Evolutionary conservation across 2,888 invertebrate genomes (phyloP).

Genomic region (Scaptodrosophila latifasciaeformis): DNA sequence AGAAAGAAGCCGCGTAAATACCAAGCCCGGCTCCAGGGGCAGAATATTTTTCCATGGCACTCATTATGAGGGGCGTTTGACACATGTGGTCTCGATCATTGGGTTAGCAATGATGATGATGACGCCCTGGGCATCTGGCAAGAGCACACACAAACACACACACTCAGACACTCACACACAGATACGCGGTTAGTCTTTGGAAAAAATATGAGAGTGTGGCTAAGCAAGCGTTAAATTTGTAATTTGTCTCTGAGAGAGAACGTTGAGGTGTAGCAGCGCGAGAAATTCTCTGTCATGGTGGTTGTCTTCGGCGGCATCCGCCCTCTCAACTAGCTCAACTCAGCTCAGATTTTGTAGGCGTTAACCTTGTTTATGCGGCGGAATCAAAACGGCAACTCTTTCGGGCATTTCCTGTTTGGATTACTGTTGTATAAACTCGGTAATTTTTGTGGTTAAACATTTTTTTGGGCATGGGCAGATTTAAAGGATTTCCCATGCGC

Average conservation of each 20-base stretch:
- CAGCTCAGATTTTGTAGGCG: constrained; percentile 59
- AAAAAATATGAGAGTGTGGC: no score
- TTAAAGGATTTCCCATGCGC: constrained; percentile 58
- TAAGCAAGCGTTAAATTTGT: constrained; percentile 53
- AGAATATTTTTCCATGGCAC: constrained; percentile 7
- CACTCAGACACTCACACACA: constrained; percentile 3
- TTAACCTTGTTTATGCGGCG: constrained; percentile 64
- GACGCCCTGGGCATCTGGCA: constrained; percentile 52
- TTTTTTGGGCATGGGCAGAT: constrained; percentile 34
- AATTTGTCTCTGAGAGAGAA: constrained; percentile 21
- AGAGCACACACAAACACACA: constrained; percentile 6
- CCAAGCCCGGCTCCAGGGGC: no score
- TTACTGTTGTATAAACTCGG: constrained; percentile 63
- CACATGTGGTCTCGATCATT: constrained; percentile 46
- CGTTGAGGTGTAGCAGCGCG: neutral
- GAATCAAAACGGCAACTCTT: constrained; percentile 61
- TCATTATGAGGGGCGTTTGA: constrained; percentile 63
- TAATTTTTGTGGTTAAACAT: constrained; percentile 54
- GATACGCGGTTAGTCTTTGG: no score
- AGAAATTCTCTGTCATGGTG: no score
- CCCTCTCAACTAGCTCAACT: no score
- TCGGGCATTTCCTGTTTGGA: constrained; percentile 42
- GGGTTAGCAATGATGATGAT: constrained; percentile 30
- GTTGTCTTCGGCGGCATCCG: constrained; percentile 5
- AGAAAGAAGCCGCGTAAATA: no score